These are phyloP conservation scores for Phyto melanocephala DNA, from an alignment of 2,888 invertebrate genomes.

Conservation along the genomic window DNA sequence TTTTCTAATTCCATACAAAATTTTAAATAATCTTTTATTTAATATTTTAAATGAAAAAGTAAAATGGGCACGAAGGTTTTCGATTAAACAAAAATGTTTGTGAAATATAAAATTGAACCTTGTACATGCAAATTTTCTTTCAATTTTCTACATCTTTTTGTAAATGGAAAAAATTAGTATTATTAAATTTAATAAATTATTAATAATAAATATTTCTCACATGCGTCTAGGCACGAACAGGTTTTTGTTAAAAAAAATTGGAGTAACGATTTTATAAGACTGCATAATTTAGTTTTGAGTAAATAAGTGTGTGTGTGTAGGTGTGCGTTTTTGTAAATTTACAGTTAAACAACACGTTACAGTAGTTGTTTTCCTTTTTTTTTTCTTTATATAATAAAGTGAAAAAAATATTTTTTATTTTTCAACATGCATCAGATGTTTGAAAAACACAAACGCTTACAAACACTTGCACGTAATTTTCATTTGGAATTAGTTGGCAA, in stretches of 20 bases:
- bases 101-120: not conserved
- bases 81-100: not conserved
- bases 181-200: slow-evolving; percentile 13
- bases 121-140: not conserved
- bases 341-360: slow-evolving; percentile 37
- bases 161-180: not conserved
- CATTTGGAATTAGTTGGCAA: no score
- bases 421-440: slow-evolving; percentile 33
- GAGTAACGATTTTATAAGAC: not conserved
- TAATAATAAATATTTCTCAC: slow-evolving; percentile 5
- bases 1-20: no score
- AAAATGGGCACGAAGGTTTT: not conserved
- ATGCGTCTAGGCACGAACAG: slow-evolving; percentile 43
- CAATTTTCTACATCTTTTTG: slow-evolving; percentile 9
- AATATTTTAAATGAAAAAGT: no score
- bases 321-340: slow-evolving; percentile 9
- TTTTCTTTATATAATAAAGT: slow-evolving; percentile 32
- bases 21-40: no score
- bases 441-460: not conserved
- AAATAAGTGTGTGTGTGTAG: not conserved
- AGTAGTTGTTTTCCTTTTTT: no score
- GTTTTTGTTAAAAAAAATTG: not conserved
- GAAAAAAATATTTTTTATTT: not conserved
- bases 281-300: not conserved
- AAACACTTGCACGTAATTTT: not conserved